Percentiles rank a stretch among this genome's conserved stretches.
These are phyloP conservation scores for Brachionichthys hirsutus DNA, from an alignment of 2,113 vertebrate species.

Conservation along the genomic window DNA sequence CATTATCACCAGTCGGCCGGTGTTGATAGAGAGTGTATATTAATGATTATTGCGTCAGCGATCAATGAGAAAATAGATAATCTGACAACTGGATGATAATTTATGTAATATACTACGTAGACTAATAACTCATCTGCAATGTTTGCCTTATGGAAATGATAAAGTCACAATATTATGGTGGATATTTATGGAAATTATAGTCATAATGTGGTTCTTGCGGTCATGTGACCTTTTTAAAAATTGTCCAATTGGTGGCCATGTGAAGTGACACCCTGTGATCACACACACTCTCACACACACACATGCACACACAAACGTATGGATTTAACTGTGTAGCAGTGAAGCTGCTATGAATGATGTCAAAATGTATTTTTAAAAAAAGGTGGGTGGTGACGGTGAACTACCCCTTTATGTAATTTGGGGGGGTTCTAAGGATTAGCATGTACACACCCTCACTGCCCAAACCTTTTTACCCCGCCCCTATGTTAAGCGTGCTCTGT, in stretches of 20 bases:
- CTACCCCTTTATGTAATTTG: constrained; percentile 59
- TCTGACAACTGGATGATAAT: constrained; percentile 62
- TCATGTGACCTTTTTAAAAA: constrained; percentile 61
- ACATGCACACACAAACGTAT: constrained; percentile 28
- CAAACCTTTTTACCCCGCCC: constrained; percentile 50
- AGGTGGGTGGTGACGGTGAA: constrained; percentile 57
- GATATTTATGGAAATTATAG: constrained; percentile 60
- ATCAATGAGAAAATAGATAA: constrained; percentile 61
- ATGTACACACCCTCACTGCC: constrained; percentile 64
- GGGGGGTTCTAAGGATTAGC: constrained; percentile 59
- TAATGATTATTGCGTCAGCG: constrained; percentile 55
- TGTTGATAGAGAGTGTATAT: constrained; percentile 64
- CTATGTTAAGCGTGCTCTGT: constrained; percentile 55
- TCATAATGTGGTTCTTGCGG: constrained; percentile 46
- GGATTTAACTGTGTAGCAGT: constrained; percentile 65
- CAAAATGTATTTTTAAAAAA: constrained; percentile 68
- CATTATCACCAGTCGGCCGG: constrained; percentile 48
- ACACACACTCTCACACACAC: constrained; percentile 28
- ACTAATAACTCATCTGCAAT: constrained; percentile 68
- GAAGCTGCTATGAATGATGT: constrained; percentile 79
- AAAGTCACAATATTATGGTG: constrained; percentile 49
- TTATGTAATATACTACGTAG: constrained; percentile 58
- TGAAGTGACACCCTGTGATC: constrained; percentile 56
- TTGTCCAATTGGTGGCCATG: constrained; percentile 56
- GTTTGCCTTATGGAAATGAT: constrained; percentile 74